phyloP scores from a whole-genome alignment of 2,888 invertebrate species.

The Brassicogethes aeneus region DNA sequence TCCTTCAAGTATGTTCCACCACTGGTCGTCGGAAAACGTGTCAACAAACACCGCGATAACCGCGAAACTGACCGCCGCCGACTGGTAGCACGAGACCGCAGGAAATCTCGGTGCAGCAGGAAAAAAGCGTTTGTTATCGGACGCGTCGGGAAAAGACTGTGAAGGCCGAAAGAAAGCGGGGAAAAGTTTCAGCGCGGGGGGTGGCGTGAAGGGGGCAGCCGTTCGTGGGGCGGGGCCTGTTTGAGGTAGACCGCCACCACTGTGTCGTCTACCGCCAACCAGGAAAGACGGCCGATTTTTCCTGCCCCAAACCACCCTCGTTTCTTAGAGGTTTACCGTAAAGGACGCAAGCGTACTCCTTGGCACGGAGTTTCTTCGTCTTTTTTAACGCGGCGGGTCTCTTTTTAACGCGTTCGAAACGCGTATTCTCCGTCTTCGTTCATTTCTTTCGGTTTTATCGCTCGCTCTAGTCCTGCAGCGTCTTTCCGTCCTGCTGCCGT shows the following conservation, averaged over 20 bases:
- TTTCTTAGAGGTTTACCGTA: conserved; percentile 45
- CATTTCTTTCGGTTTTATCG: conserved; percentile 20
- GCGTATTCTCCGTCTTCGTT: conserved; percentile 16
- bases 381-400: conserved; percentile 28
- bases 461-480: conserved; percentile 12
- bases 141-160: conserved; percentile 38
- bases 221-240: conserved; percentile 40
- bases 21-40: neutral
- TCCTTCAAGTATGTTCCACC: no score
- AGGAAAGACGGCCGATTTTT: conserved; percentile 46
- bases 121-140: conserved; percentile 38
- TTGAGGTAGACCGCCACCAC: conserved; percentile 45
- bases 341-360: conserved; percentile 35
- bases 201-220: conserved; percentile 20
- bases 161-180: conserved; percentile 40
- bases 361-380: conserved; percentile 36
- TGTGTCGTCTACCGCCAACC: conserved; percentile 42
- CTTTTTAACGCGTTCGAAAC: conserved; percentile 10
- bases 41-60: neutral
- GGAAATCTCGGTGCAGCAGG: no score
- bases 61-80: neutral
- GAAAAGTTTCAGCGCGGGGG: conserved; percentile 26
- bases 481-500: conserved; percentile 12
- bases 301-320: conserved; percentile 43
- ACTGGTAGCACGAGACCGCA: neutral